Evolutionary conservation across 2,797 vertebrate species (phyloP), one percentile per base, ranked within the genome.

Genomic region (Cyclopterus lumpus): DNA sequence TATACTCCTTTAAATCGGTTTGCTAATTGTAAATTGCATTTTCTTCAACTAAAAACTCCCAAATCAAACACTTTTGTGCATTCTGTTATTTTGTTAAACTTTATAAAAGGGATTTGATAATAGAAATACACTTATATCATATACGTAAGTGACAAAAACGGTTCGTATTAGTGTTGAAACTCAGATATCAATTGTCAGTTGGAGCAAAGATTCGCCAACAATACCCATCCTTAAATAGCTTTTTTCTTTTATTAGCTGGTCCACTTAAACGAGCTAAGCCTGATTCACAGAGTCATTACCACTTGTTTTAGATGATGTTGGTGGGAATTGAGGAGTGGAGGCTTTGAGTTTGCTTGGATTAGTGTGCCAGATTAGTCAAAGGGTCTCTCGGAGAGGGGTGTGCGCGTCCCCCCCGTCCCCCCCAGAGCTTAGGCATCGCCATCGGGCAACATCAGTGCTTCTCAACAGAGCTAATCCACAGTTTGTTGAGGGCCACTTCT

Each of bases 391-490:
- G 91, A 92, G 93, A 93, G 85, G 66, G 26, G 71, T 89, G 90
- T 92, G 93, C 92, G 89, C 26, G n/a, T n/a, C n/a, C n/a, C 22
- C 22, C 22, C 22, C 22, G 22, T 22, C 22, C 95, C 48, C 48
- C n/a, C 92, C 93, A 92, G 93, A 95, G 92, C 91, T 94, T 95
- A 93, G 93, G 93, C 92, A 84, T 94, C 94, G 91, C 88, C 57
- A 86, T 93, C 92, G 93, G 90, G 92, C 92, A 92, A 91, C 58
- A 77, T 34, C 92, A 87, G 91, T 89, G 67, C 68, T 71, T 92
- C 94, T 82, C 71, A 84, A 79, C 89, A 90, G 15, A 64, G 90
- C 88, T 96, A 95, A 97, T 96, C 95, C 94, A 85, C 94, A 94
- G 94, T 77, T 94, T 86, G 91, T 91, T 89, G 91, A 94, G 92